Evolutionary conservation across 2,113 vertebrate species (phyloP), one percentile per base, ranked within the genome.

Genomic region (Brachionichthys hirsutus): DNA sequence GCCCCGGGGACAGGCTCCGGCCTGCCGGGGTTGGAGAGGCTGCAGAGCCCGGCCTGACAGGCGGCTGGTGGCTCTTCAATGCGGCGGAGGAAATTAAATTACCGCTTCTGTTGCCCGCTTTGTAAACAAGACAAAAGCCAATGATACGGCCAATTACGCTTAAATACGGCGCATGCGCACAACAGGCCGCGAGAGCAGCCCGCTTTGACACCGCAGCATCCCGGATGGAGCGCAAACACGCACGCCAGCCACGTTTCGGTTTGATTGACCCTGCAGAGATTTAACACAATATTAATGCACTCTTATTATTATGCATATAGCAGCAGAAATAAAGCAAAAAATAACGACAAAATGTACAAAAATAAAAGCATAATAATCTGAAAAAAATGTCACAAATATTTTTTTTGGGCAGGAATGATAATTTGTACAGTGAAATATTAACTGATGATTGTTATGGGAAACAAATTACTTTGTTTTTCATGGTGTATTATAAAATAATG

Each of bases 61-160:
- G 87, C 85, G 85, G 87, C 90, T 89, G 89, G 89, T 91, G 90
- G 89, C 85, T 79, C 82, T 72, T 88, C 84, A 74, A 48, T 76
- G 83, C 85, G 55, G 75, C 74, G 51, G 77, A 88, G 88, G 84
- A 91, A 91, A 92, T 92, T 90, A 81, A 92, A 92, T 92, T 92
- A 91, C 73, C 41, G 88, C 81, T 90, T 75, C 73, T 83, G 79
- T 86, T 86, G 85, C 52, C 80, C 80, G 81, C 84, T 89, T 86
- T 92, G 90, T 91, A 90, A 92, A 92, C 90, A 91, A 83, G 87
- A 90, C 90, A 92, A 92, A 85, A 92, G 91, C 87, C 90, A 90
- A 92, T 90, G 90, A 92, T 87, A 89, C 84, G 91, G 86, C 87
- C 90, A 90, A 91, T 92, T 91, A 91, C 85, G 67, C 84, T 83